These are phyloP conservation scores for Lucinisca nassula DNA, from an alignment of 2,888 invertebrate genomes.

Conservation along the genomic window DNA sequence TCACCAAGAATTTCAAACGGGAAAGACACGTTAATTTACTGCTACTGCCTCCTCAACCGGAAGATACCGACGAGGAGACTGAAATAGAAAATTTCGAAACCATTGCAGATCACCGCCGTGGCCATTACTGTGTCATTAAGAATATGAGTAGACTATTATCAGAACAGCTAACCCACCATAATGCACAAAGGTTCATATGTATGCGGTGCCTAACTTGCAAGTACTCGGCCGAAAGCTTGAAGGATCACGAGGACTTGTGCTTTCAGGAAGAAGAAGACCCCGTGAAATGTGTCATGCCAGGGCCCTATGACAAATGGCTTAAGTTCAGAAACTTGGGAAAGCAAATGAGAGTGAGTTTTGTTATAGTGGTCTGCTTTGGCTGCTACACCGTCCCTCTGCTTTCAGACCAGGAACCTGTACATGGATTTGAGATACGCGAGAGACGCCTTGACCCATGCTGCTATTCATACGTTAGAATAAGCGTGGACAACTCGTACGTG, in stretches of 20 bases:
- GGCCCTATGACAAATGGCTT: neutral
- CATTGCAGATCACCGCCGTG: neutral
- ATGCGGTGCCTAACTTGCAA: neutral
- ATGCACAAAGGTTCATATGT: neutral
- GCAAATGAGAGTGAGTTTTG: slow-evolving; percentile 4
- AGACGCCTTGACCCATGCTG: slow-evolving; percentile 5
- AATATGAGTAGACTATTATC: neutral
- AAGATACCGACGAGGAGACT: no score
- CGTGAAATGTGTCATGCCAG: neutral
- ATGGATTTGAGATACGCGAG: neutral
- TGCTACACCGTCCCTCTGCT: neutral
- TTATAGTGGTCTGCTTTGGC: neutral
- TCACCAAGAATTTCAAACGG: no score
- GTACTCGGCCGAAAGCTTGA: neutral
- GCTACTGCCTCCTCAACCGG: no score
- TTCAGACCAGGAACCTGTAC: neutral
- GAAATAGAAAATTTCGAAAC: neutral
- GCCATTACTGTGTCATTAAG: neutral
- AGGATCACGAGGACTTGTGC: neutral
- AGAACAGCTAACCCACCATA: neutral
- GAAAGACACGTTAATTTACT: no score
- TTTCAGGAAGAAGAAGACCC: neutral
- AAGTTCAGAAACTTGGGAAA: slow-evolving; percentile 7
- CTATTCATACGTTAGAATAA: neutral
- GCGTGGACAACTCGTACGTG: neutral